Base-by-base conservation (phyloP, 2,797 vertebrate species). In the Megalops cyprinoides region DNA sequence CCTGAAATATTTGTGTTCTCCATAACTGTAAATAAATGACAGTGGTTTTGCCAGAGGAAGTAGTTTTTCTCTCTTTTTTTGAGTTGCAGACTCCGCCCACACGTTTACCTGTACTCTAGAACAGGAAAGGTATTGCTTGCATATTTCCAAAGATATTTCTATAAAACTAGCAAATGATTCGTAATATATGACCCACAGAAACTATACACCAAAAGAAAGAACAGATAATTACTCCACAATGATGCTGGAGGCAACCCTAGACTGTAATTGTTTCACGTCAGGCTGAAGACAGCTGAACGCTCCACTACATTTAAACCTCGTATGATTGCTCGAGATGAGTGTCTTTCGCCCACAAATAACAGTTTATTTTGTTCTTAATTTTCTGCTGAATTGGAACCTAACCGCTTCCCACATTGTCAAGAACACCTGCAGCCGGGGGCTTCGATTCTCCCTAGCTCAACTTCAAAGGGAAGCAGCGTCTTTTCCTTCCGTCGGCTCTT, bases 341-440 rank as follows among this genome's bases (percentile, higher is more conserved):
- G 94, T 95, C 95, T 95, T 82, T 94, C 92, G 93, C 91, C 93
- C 90, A 95, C 94, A 96, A 98, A 97, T 97, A 97, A 96, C 94
- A 93, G 96, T 94, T 95, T 96, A 96, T 97, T 89, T 93, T 93
- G 89, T 92, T 95, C 93, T 95, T 97, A 97, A 97, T 97, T 95
- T 96, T 96, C 95, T 95, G 96, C 95, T 96, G 95, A 95, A 96
- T 95, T 96, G 95, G 94, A 96, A 94, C 95, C 95, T 94, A 95
- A 95, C 93, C 95, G 94, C 94, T 95, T 94, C 91, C 94, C 93
- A 94, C 94, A 95, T 94, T 95, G 94, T 95, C 92, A 89, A 87
- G 92, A 94, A 93, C 94, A 95, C 93, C 96, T 96, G 95, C 95
- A 96, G 95, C 94, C 92, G 94, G 90, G 84, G 91, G 94, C 95